These are phyloP conservation scores for Apteryx mantelli DNA, from an alignment of 2,113 vertebrate species.

Conservation along the genomic window DNA sequence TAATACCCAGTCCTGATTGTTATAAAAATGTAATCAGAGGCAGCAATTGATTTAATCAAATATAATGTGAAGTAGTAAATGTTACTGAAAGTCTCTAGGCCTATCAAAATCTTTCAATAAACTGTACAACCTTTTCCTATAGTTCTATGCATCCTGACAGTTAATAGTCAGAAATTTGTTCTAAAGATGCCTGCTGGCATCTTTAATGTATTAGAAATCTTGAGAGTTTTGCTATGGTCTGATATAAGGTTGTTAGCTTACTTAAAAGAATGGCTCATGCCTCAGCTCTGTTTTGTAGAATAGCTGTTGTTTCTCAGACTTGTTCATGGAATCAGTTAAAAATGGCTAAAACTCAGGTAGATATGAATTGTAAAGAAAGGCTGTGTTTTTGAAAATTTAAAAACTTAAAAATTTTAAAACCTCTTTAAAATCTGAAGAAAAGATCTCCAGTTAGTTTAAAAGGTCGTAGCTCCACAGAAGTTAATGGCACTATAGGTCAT, in stretches of 20 bases:
- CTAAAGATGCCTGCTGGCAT: neutral
- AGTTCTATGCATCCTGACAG: neutral
- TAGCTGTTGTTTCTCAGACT: neutral
- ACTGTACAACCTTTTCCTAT: neutral
- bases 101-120: neutral
- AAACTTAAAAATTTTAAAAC: too few relatives aligned
- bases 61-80: neutral
- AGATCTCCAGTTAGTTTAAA: neutral
- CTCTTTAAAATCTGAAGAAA: neutral
- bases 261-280: neutral
- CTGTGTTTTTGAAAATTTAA: neutral
- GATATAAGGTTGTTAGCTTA: neutral
- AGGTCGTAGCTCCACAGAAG: neutral
- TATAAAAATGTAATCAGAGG: neutral
- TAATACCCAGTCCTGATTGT: neutral
- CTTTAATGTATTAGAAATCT: neutral
- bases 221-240: neutral
- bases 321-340: neutral
- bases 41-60: neutral
- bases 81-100: neutral
- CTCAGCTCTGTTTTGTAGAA: neutral
- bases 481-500: neutral
- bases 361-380: neutral
- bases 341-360: neutral
- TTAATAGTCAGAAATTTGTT: neutral